Base-by-base conservation (phyloP, 2,888 invertebrate species). In the Minunthozetes semirufus region DNA sequence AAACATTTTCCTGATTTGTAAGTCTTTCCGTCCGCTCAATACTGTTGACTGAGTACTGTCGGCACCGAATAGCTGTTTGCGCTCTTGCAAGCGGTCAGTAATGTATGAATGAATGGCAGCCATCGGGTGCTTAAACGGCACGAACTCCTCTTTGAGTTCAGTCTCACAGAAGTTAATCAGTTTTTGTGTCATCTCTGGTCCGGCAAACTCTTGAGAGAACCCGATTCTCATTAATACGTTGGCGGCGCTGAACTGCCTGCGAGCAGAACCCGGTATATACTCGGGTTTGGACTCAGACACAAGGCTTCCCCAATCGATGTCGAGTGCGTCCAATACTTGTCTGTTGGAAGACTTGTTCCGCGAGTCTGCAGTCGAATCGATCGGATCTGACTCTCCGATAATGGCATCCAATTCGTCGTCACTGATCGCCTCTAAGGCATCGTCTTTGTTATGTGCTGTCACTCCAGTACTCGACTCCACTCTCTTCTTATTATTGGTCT, bases 291-390 rank as follows among this genome's bases (percentile, higher is more conserved):
- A 72, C 71, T 80, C 79, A 17, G 78, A 90, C 66, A 81, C 78
- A 75, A 95, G 85, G 81, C 92, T 92, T 15, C 92, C 90, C 94
- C 94, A 94, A 83, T 95, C 94, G 0, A 95, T 94, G n/a, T 94
- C 94, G 38, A 95, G 84, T n/a, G 93, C 93, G 83, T 94, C 94
- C 6, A 93, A 93, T 77, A 94, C 87, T 48, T 90, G 88, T 84
- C 85, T 22, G 15, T 56, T 46, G 15, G 70, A 17, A 25, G 50
- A 29, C 17, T n/a, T 27, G 22, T 59, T 38, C 46, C 38, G 29
- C 15, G 38, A 2, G 3, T 56, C 29, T 15, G 33, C 27, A 17
- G 87, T 88, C 17, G 90, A 87, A 80, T 92, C 90, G 81, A 92
- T 92, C 82, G 75, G 75, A 72, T 93, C 93, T 48, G 93, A 84